These are phyloP conservation scores for Erpetoichthys calabaricus DNA, from an alignment of 2,797 vertebrate species.

Conservation along the genomic window DNA sequence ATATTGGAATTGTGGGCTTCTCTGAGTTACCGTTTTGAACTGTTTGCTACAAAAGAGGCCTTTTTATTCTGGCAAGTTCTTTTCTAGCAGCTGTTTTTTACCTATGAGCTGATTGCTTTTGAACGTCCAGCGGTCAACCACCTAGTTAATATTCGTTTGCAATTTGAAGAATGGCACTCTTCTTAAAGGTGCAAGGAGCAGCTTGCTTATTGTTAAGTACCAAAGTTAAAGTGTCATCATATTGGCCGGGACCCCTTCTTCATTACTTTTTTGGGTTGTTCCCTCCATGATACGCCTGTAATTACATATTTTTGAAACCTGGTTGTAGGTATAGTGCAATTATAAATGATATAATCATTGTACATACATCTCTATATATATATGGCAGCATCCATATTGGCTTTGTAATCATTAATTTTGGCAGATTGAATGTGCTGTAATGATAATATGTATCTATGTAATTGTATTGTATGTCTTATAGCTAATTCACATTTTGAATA, in stretches of 20 bases:
- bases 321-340: constrained; percentile 79
- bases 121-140: no score
- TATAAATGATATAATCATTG: constrained; percentile 81
- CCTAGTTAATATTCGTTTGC: constrained; percentile 9
- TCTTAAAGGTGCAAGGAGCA: constrained; percentile 22
- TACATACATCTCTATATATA: constrained; percentile 70
- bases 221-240: constrained; percentile 48
- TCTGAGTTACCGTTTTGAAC: no score
- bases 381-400: constrained; percentile 71
- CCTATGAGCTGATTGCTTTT: not conserved
- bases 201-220: constrained; percentile 37
- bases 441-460: constrained; percentile 88
- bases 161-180: no score
- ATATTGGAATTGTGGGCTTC: no score
- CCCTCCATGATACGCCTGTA: constrained; percentile 59
- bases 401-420: constrained; percentile 88
- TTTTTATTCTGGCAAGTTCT: constrained; percentile 8
- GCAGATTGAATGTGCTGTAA: constrained; percentile 91
- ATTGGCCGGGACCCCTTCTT: constrained; percentile 33
- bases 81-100: not conserved
- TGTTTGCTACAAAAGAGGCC: no score
- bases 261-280: constrained; percentile 29
- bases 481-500: constrained; percentile 76
- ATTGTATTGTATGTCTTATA: constrained; percentile 84
- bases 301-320: constrained; percentile 63